Conservation (phyloP, 1,140 invertebrate species). For the Zaprionus ghesquierei region DNA sequence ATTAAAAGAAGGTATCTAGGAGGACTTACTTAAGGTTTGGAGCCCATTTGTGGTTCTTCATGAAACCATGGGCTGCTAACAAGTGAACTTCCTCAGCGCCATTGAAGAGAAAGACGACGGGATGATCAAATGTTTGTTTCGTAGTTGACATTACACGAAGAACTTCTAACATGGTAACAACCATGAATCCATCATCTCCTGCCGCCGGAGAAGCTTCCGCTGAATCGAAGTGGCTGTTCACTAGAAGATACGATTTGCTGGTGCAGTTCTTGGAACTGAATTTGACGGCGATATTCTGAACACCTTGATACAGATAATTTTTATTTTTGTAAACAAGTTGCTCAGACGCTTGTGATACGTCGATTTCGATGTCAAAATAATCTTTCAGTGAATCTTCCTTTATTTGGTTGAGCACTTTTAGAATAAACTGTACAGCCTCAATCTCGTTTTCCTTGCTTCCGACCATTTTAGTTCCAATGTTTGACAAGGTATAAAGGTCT, state of each 20-base stretch:
- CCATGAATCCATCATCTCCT: slow-evolving; percentile 91
- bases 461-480: slow-evolving; percentile 87
- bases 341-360: slow-evolving; percentile 86
- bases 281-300: slow-evolving; percentile 91
- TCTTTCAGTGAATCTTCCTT: slow-evolving; percentile 42
- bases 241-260: slow-evolving; percentile 85
- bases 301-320: slow-evolving; percentile 87
- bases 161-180: slow-evolving; percentile 94
- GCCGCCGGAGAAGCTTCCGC: slow-evolving; percentile 90
- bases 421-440: slow-evolving; percentile 71
- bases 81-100: slow-evolving; percentile 88
- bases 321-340: slow-evolving; percentile 89
- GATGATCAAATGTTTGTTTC: slow-evolving; percentile 48
- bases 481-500: slow-evolving; percentile 86
- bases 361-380: slow-evolving; percentile 63
- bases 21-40: slow-evolving; percentile 83
- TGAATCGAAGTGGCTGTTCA: slow-evolving; percentile 97
- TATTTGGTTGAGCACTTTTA: slow-evolving; percentile 77
- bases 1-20: slow-evolving; percentile 83
- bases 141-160: slow-evolving; percentile 82
- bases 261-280: slow-evolving; percentile 84
- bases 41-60: slow-evolving; percentile 90
- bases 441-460: slow-evolving; percentile 87
- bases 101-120: slow-evolving; percentile 92
- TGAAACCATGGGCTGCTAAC: slow-evolving; percentile 90